These are phyloP conservation scores for Delia radicum DNA, from an alignment of 1,140 invertebrate species.

Conservation along the genomic window DNA sequence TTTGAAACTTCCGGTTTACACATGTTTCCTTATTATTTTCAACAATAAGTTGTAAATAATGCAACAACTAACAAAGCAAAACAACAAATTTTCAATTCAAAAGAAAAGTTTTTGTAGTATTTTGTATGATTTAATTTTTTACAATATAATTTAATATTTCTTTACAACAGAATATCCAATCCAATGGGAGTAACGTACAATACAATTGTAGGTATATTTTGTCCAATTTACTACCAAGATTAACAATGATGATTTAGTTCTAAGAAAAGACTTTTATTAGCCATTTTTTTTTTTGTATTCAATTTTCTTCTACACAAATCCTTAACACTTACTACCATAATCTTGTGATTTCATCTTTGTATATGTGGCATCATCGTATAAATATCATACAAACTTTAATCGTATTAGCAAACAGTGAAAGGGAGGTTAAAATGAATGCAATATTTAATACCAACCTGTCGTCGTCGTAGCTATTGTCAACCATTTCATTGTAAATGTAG, in stretches of 20 bases:
- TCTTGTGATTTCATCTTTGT: background rate
- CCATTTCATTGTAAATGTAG: background rate
- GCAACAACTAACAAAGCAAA: background rate
- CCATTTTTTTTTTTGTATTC: background rate
- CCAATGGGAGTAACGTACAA: background rate
- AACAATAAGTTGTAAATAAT: background rate
- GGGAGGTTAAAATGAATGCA: background rate
- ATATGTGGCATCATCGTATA: background rate
- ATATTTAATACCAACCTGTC: constrained; percentile 1
- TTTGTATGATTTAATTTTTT: background rate
- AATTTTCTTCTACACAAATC: background rate
- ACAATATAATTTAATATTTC: background rate
- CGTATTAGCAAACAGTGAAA: background rate
- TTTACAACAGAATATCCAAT: background rate
- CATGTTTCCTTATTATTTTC: background rate
- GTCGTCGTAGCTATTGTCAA: constrained; percentile 3
- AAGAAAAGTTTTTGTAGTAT: background rate
- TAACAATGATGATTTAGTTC: background rate
- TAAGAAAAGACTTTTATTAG: background rate
- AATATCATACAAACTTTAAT: background rate
- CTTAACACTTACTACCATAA: background rate
- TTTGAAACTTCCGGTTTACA: background rate
- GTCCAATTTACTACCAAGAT: background rate
- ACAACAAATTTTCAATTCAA: background rate
- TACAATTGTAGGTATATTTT: background rate